Evolutionary conservation across 2,113 vertebrate genomes (phyloP).

Genomic region (Hucho hucho): DNA sequence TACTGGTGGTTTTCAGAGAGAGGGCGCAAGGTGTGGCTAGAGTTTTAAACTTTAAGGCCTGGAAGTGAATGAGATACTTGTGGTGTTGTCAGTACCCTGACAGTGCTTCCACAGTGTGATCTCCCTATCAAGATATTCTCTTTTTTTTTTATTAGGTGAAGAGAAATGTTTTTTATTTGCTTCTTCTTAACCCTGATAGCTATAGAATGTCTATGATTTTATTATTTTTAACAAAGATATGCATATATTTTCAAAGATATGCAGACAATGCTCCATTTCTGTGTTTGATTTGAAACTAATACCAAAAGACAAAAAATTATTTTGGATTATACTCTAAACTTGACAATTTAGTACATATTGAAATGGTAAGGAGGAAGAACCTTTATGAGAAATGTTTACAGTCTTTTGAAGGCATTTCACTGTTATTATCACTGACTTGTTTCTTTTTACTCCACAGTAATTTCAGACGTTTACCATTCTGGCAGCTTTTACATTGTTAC

Average conservation of each 20-base stretch:
- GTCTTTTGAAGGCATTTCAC: constrained; percentile 16
- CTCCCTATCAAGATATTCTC: background rate
- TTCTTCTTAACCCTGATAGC: background rate
- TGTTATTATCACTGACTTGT: constrained; percentile 43
- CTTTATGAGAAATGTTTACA: constrained; percentile 40
- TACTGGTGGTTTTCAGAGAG: background rate
- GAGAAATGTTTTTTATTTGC: background rate
- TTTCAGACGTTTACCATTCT: constrained; percentile 35
- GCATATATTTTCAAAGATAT: constrained; percentile 22
- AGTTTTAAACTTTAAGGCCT: background rate
- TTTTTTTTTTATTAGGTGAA: background rate
- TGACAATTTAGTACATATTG: constrained; percentile 7
- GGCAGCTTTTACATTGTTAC: constrained; percentile 51
- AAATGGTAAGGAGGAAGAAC: constrained; percentile 11
- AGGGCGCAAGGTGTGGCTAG: background rate
- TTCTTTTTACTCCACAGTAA: constrained; percentile 22
- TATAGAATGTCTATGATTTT: background rate
- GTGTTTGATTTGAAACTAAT: constrained; percentile 23
- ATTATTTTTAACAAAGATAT: constrained; percentile 16
- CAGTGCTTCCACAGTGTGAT: constrained; percentile 2
- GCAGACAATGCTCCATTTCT: constrained; percentile 14
- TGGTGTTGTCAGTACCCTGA: background rate
- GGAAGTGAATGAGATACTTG: background rate
- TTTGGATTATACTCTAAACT: constrained; percentile 3
- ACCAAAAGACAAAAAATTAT: constrained; percentile 23